Evolutionary conservation across 2,797 vertebrate species (phyloP).

Genomic region (Catharus ustulatus): DNA sequence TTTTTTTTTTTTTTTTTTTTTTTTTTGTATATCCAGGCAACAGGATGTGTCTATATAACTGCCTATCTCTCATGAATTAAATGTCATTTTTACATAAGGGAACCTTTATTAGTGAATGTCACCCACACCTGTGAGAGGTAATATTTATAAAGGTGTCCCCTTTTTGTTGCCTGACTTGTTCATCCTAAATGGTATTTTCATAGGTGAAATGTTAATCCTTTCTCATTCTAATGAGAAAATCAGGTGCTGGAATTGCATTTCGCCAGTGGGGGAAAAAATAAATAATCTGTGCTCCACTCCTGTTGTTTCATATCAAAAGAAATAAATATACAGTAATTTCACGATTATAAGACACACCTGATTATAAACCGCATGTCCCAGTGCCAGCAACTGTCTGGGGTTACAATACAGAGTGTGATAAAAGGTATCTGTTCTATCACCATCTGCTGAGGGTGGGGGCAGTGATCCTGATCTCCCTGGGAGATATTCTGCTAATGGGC

Average conservation of each 20-base stretch:
- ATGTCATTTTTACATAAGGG: constrained; percentile 55
- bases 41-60: not conserved
- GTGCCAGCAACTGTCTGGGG: too few species aligned
- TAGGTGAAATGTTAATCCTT: not conserved
- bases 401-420: too few species aligned
- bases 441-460: too few species aligned
- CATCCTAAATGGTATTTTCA: not conserved
- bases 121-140: constrained; percentile 23
- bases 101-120: constrained; percentile 45
- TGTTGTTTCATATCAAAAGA: not conserved
- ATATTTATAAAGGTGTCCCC: constrained; percentile 14
- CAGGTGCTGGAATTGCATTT: not conserved
- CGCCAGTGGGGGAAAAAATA: not conserved
- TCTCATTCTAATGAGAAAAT: constrained; percentile 17
- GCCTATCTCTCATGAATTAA: not conserved
- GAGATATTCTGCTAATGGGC: too few species aligned
- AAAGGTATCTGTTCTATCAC: too few species aligned
- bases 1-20: not conserved
- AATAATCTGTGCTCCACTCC: not conserved
- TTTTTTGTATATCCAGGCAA: not conserved
- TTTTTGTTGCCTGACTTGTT: not conserved
- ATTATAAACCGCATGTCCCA: too few species aligned
- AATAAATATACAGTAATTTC: too few species aligned
- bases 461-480: too few species aligned
- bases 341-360: too few species aligned